These are phyloP conservation scores for Drosophila picticornis DNA, from an alignment of 2,888 invertebrate species.

Conservation along the genomic window DNA sequence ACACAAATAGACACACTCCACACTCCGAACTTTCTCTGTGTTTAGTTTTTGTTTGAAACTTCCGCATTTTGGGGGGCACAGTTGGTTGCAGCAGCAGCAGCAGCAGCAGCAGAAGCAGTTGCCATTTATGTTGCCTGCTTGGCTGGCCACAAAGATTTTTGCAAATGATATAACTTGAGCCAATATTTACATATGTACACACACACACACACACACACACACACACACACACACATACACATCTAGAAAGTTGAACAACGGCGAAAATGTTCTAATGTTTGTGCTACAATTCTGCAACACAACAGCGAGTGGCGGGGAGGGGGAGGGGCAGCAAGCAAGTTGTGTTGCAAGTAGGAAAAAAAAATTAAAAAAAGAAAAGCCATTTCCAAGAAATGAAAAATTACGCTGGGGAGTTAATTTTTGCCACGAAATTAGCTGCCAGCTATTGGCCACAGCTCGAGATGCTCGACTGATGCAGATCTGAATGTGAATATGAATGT, in stretches of 20 bases:
- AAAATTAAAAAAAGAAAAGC: conserved; percentile 21
- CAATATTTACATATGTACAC: conserved; percentile 75
- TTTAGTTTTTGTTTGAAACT: conserved; percentile 63
- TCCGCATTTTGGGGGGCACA: conserved; percentile 74
- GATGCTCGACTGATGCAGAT: conserved; percentile 30
- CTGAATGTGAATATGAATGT: conserved; percentile 22
- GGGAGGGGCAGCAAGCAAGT: conserved; percentile 29
- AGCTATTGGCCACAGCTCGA: conserved; percentile 53
- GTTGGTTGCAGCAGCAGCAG: conserved; percentile 31
- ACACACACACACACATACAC: conserved; percentile 36
- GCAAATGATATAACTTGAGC: conserved; percentile 73
- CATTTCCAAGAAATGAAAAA: conserved; percentile 79
- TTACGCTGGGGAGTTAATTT: conserved; percentile 78
- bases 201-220: conserved; percentile 37
- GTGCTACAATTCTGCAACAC: conserved; percentile 48
- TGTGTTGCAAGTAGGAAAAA: conserved; percentile 44
- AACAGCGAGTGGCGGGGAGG: not conserved
- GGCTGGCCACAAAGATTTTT: conserved; percentile 76
- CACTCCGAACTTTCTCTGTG: conserved; percentile 16
- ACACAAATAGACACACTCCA: conserved; percentile 2
- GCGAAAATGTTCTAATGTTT: conserved; percentile 64
- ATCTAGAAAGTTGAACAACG: conserved; percentile 50
- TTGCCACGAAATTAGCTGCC: conserved; percentile 74
- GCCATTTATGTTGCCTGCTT: conserved; percentile 69
- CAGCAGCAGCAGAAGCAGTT: conserved; percentile 31